Conservation (phyloP, 2,888 invertebrate genomes). For the Drosophila kokeensis region DNA sequence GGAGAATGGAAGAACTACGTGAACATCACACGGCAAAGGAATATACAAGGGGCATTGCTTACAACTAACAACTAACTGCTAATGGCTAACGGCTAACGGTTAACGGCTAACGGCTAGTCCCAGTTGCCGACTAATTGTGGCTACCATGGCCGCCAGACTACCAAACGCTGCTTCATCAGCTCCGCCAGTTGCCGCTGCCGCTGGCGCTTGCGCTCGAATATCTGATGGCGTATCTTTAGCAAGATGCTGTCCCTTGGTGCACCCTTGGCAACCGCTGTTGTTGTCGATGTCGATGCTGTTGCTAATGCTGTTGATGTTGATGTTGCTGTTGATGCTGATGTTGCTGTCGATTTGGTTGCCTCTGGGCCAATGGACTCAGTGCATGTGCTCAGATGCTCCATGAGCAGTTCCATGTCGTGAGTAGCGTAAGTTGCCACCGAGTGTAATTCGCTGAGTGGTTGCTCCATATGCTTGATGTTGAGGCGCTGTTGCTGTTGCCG, state of each 20-base stretch:
- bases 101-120: constrained; percentile 11
- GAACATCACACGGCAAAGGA: constrained; percentile 64
- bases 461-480: constrained; percentile 34
- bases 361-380: constrained; percentile 18
- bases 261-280: constrained; percentile 5
- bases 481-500: constrained; percentile 68
- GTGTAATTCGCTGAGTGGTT: constrained; percentile 34
- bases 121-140: background rate
- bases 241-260: constrained; percentile 72
- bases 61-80: constrained; percentile 5
- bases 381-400: constrained; percentile 49
- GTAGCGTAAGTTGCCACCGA: background rate
- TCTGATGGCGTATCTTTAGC: constrained; percentile 83
- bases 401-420: constrained; percentile 51
- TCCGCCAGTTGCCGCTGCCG: constrained; percentile 76
- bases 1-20: constrained; percentile 66
- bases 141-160: constrained; percentile 84
- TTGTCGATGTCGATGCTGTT: constrained; percentile 18
- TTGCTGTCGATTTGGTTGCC: constrained; percentile 19
- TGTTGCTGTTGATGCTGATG: constrained; percentile 24
- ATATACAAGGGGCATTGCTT: constrained; percentile 47
- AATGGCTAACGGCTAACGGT: background rate
- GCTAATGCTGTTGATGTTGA: constrained; percentile 17
- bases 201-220: constrained; percentile 82
- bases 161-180: constrained; percentile 65